phyloP scores from a whole-genome alignment of 2,797 vertebrate species.

The Odontamblyopus lacepedii region DNA sequence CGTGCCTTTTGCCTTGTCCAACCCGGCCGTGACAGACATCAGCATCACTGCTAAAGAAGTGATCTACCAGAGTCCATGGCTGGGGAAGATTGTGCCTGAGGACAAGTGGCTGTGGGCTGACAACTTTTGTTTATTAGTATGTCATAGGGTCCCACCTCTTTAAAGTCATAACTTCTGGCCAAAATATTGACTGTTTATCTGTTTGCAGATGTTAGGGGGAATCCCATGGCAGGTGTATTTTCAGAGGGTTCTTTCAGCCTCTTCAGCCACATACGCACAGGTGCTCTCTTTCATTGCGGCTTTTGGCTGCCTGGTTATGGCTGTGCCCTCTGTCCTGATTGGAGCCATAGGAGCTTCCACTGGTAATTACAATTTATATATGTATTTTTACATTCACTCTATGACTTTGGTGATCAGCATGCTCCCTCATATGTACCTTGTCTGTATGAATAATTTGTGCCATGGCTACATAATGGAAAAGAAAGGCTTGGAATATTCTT shows the following conservation, averaged over 20 bases:
- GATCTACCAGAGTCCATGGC: constrained; percentile 89
- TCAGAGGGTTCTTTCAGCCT: constrained; percentile 95
- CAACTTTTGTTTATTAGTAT: constrained; percentile 92
- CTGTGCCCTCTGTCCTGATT: constrained; percentile 90
- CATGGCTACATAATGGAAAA: too few species aligned
- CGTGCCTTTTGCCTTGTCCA: constrained; percentile 91
- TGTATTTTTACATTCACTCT: neutral
- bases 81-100: constrained; percentile 82
- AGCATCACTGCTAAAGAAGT: constrained; percentile 82
- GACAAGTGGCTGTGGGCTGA: constrained; percentile 91
- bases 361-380: constrained; percentile 72
- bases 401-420: neutral
- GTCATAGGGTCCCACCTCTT: constrained; percentile 18
- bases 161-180: constrained; percentile 5
- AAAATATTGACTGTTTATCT: constrained; percentile 64
- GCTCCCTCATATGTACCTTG: neutral
- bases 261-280: constrained; percentile 95
- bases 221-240: constrained; percentile 99
- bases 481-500: neutral
- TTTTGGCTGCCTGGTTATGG: constrained; percentile 95
- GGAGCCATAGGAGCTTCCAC: constrained; percentile 96
- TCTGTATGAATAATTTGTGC: neutral
- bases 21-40: constrained; percentile 91
- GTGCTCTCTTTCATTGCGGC: constrained; percentile 93
- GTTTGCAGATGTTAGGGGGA: constrained; percentile 91